A percentile compares a stretch with the other conserved stretches of the same genome.
These are phyloP conservation scores for Malurus cyaneus DNA, from an alignment of 2,113 vertebrate species.

Conservation along the genomic window DNA sequence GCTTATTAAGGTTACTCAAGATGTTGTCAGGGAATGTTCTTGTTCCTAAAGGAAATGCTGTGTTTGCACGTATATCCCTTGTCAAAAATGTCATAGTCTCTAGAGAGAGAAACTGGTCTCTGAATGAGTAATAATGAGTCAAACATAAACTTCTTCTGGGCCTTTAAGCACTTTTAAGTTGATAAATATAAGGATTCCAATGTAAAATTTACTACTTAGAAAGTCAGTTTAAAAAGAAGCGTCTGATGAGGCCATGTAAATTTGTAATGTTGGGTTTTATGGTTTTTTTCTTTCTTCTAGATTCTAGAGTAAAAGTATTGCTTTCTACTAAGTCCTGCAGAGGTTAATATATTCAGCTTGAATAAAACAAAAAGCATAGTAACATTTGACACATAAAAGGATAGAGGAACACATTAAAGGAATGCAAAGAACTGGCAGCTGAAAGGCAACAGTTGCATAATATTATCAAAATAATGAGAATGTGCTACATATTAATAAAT, in stretches of 20 bases:
- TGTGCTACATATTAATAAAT: conserved; percentile 68
- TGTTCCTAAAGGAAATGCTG: conserved; percentile 8
- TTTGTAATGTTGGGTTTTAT: neutral
- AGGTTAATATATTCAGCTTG: conserved; percentile 48
- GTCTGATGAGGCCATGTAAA: neutral
- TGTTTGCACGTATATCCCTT: neutral
- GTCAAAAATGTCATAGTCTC: neutral
- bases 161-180: neutral
- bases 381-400: conserved; percentile 11
- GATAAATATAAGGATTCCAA: neutral
- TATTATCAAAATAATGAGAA: conserved; percentile 50
- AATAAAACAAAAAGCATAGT: conserved; percentile 23
- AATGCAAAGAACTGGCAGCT: conserved; percentile 7
- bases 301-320: neutral
- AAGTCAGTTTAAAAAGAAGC: neutral
- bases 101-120: neutral
- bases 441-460: conserved; percentile 61
- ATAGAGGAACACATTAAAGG: neutral
- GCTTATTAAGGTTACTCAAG: neutral
- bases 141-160: conserved; percentile 4
- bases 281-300: neutral
- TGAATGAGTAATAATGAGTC: neutral
- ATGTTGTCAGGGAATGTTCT: neutral
- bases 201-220: neutral
- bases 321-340: neutral